These are phyloP conservation scores for Sipha maydis DNA, from an alignment of 2,888 invertebrate species.

Conservation along the genomic window DNA sequence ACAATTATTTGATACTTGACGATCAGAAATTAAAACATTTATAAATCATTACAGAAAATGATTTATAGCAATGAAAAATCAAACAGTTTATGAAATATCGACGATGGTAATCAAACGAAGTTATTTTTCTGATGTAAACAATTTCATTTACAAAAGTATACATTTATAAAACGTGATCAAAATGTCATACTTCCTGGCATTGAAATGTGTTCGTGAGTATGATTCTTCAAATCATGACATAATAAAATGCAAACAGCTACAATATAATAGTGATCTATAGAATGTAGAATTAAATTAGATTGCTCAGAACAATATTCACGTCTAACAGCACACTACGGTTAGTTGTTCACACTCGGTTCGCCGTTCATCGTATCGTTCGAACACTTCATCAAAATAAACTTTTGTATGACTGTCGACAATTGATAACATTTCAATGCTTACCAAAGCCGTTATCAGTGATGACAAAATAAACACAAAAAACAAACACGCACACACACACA, in stretches of 20 bases:
- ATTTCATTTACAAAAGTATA: background rate
- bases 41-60: no score
- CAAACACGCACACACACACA: no score
- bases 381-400: constrained; percentile 17
- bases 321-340: background rate
- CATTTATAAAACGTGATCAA: background rate
- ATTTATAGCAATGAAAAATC: background rate
- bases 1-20: background rate
- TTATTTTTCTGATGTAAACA: background rate
- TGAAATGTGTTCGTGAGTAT: constrained; percentile 5
- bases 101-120: background rate
- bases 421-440: constrained; percentile 34
- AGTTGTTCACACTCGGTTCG: background rate
- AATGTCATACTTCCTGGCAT: constrained; percentile 53
- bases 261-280: background rate
- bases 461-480: background rate
- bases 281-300: background rate
- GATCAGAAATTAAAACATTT: background rate
- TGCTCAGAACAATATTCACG: background rate
- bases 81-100: background rate
- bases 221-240: constrained; percentile 21
- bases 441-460: background rate
- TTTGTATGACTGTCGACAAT: background rate
- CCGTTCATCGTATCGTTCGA: background rate
- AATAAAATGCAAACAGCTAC: background rate